phyloP scores from a whole-genome alignment of 2,888 invertebrate species.

The Oligia latruncula region DNA sequence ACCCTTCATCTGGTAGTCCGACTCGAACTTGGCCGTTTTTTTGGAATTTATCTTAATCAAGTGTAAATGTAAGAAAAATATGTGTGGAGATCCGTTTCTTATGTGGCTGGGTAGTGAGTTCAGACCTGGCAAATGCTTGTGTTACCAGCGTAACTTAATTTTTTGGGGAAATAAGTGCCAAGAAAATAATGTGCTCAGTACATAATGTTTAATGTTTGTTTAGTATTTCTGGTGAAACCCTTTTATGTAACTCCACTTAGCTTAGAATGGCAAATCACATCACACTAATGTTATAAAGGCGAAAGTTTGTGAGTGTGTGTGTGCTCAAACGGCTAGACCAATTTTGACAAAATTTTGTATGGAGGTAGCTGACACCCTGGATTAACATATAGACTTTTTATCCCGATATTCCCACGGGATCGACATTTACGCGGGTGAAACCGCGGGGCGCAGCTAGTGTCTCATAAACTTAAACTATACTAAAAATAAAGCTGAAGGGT shows the following conservation, averaged over 20 bases:
- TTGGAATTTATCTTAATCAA: neutral
- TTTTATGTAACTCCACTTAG: neutral
- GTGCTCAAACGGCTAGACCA: no score
- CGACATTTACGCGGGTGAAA: no score
- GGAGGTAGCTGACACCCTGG: no score
- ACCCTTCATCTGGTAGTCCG: neutral
- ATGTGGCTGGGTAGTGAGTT: neutral
- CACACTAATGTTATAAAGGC: no score
- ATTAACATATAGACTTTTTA: no score
- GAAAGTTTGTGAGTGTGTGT: no score
- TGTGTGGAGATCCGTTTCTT: neutral
- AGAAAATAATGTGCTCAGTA: neutral
- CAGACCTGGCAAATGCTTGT: neutral
- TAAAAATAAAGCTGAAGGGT: no score
- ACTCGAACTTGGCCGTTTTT: neutral
- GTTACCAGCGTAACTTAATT: neutral
- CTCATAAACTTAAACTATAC: conserved; percentile 2
- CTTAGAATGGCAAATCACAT: neutral
- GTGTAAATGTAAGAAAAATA: conserved; percentile 1
- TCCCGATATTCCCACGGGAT: no score
- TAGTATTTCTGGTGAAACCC: neutral
- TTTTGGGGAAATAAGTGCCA: neutral
- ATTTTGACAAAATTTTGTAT: no score
- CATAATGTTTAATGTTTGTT: no score
- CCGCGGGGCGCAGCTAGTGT: no score